A percentile compares a stretch with the other conserved stretches of the same genome.
phyloP scores from a whole-genome alignment of 2,888 invertebrate genomes.

The Macrophya alboannulata region DNA sequence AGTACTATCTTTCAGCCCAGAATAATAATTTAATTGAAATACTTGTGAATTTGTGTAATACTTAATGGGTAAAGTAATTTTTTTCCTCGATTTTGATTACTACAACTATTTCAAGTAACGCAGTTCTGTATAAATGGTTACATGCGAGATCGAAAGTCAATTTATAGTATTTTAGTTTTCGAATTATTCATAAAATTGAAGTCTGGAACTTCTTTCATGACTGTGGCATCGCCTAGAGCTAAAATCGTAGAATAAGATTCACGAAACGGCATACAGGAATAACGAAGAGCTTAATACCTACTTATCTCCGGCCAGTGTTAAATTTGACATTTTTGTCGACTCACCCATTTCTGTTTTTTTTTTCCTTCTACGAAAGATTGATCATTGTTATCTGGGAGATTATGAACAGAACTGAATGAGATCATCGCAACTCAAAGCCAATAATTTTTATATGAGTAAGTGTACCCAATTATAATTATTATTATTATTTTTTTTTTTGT shows the following conservation, averaged over 20 bases:
- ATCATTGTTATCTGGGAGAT: slow-evolving; percentile 21
- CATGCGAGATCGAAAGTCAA: not conserved
- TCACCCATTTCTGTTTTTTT: slow-evolving; percentile 10
- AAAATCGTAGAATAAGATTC: not conserved
- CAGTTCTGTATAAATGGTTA: not conserved
- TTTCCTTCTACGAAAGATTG: not conserved
- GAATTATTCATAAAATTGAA: not conserved
- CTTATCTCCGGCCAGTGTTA: not conserved
- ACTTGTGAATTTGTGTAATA: not conserved
- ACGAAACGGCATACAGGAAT: not conserved
- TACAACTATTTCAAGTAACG: not conserved
- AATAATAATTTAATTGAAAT: not conserved
- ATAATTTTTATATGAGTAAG: not conserved
- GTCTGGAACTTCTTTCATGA: not conserved
- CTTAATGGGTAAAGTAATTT: not conserved
- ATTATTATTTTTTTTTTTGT: not conserved
- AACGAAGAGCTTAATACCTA: not conserved
- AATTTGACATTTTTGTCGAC: not conserved
- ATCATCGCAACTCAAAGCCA: not conserved
- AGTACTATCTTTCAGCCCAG: not conserved
- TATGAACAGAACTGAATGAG: not conserved
- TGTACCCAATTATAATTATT: not conserved
- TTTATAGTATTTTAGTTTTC: too few relatives aligned
- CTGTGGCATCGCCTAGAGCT: not conserved
- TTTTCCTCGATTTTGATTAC: not conserved